Evolutionary conservation across 2,888 invertebrate genomes (phyloP).

Genomic region (Cyclophora punctaria): DNA sequence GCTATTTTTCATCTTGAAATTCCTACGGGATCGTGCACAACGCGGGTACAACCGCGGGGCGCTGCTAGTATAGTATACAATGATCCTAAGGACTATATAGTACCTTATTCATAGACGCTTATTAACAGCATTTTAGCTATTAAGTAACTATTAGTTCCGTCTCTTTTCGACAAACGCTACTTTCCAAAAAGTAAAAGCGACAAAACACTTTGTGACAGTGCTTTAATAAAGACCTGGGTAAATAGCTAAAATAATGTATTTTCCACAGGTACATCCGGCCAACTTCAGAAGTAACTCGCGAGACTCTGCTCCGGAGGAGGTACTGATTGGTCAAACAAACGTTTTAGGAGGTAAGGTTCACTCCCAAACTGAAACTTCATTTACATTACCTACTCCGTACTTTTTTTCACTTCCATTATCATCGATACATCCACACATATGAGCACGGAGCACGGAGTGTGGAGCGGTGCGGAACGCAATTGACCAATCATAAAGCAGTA

Average conservation of each 20-base stretch:
- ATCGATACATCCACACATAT: no score
- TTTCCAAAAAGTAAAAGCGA: no score
- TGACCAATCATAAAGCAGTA: no score
- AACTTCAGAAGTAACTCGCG: slow-evolving; percentile 56
- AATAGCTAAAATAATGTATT: neutral
- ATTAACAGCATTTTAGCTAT: neutral
- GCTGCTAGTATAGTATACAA: neutral
- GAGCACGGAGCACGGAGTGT: no score
- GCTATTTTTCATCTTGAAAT: neutral
- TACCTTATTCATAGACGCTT: no score
- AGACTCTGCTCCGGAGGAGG: slow-evolving; percentile 41
- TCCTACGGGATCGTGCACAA: no score
- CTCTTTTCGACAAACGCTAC: neutral
- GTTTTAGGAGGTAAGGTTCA: slow-evolving; percentile 14
- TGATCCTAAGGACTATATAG: no score
- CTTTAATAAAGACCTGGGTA: neutral
- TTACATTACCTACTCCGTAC: no score
- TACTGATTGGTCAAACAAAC: slow-evolving; percentile 32
- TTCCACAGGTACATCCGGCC: slow-evolving; percentile 51
- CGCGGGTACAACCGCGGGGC: no score
- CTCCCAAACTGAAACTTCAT: neutral
- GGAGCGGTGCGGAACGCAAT: no score
- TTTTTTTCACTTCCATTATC: no score
- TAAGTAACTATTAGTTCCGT: neutral
- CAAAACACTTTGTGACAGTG: neutral